phyloP scores from a whole-genome alignment of 37 sponge, comb jelly and placozoan genomes.

The Oopsacas minuta region DNA sequence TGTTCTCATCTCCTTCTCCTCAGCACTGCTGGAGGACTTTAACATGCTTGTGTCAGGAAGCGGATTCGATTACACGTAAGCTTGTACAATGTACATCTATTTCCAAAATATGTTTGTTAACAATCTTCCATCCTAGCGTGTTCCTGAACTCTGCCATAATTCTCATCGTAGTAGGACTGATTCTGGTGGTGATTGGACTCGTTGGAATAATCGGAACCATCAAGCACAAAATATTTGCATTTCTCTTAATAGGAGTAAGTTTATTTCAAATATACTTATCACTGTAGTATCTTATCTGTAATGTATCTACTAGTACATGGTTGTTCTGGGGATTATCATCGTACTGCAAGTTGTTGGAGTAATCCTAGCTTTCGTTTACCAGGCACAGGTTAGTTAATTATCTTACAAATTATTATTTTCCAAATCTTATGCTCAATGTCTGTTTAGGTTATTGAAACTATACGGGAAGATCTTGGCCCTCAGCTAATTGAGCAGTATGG shows the following conservation, averaged over 20 bases:
- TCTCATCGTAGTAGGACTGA: neutral
- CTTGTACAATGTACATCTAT: neutral
- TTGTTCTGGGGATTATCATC: neutral
- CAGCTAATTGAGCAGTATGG: neutral
- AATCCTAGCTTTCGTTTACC: neutral
- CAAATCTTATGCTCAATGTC: neutral
- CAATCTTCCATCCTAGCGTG: neutral
- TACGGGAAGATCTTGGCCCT: neutral
- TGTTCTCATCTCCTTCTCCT: neutral
- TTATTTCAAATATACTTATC: neutral
- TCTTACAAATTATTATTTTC: neutral
- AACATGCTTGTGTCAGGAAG: neutral
- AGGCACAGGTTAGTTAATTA: neutral
- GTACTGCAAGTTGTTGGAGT: neutral
- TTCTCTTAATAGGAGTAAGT: neutral
- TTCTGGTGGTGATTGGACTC: neutral
- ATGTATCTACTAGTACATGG: neutral
- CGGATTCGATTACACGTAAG: neutral
- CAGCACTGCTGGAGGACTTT: neutral
- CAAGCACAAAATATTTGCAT: slow-evolving; percentile 17
- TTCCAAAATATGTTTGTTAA: neutral
- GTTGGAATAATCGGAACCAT: neutral
- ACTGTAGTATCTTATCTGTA: neutral
- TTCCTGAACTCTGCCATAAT: neutral
- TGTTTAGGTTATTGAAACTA: neutral